phyloP scores from a whole-genome alignment of 92 coral and sea anemone genomes.

The Montipora capitata region DNA sequence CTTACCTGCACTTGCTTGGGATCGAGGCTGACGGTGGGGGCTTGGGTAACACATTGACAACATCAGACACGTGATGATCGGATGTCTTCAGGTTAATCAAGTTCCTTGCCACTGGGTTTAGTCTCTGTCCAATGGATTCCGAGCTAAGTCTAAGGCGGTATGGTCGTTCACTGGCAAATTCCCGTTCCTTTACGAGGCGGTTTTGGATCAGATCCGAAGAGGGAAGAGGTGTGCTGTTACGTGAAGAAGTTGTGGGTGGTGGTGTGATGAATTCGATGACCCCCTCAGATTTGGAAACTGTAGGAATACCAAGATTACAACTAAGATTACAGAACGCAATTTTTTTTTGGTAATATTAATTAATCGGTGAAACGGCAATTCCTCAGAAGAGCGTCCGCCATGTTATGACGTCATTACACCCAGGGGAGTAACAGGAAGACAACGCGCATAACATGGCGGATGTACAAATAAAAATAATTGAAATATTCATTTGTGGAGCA shows the following conservation, averaged over 20 bases:
- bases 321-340: too few species aligned
- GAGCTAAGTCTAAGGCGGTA: constrained; percentile 81
- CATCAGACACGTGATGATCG: constrained; percentile 81
- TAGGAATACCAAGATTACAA: too few species aligned
- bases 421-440: too few species aligned
- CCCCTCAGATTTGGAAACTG: constrained; percentile 1
- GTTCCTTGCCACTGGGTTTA: constrained; percentile 69
- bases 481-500: too few species aligned
- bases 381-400: too few species aligned
- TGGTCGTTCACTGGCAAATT: constrained; percentile 75
- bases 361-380: too few species aligned
- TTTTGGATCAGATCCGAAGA: constrained; percentile 26
- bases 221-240: constrained; percentile 34
- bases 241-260: neutral
- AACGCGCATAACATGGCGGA: too few species aligned
- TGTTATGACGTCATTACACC: too few species aligned
- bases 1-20: constrained; percentile 95
- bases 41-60: constrained; percentile 81
- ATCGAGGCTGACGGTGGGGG: constrained; percentile 93
- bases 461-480: too few species aligned
- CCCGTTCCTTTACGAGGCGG: constrained; percentile 70
- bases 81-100: constrained; percentile 69
- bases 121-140: constrained; percentile 56
- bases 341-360: too few species aligned
- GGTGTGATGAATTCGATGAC: constrained; percentile 42